phyloP scores from a whole-genome alignment of 2,113 vertebrate species.

The Anhinga rufa region DNA sequence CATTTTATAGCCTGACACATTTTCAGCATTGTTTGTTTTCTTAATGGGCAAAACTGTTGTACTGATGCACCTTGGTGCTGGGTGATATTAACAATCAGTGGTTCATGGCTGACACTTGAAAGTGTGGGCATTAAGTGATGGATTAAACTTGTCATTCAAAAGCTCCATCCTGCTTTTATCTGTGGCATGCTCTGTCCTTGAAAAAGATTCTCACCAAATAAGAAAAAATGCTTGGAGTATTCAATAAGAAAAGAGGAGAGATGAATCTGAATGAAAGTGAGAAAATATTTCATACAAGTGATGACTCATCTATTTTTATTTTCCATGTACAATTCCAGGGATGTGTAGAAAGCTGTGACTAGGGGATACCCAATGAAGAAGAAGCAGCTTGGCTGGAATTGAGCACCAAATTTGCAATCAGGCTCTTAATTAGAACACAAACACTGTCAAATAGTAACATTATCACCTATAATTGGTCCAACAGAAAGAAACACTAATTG shows the following conservation, averaged over 20 bases:
- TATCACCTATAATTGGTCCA: constrained; percentile 68
- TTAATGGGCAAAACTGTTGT: constrained; percentile 27
- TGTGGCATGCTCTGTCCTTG: constrained; percentile 49
- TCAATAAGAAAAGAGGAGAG: background rate
- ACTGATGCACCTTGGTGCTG: constrained; percentile 14
- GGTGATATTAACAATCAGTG: constrained; percentile 7
- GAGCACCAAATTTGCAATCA: constrained; percentile 45
- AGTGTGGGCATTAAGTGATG: constrained; percentile 37
- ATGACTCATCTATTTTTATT: constrained; percentile 51
- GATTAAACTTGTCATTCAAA: constrained; percentile 54
- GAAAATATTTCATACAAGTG: constrained; percentile 8
- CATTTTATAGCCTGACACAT: background rate
- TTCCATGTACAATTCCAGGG: background rate
- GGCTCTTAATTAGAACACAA: constrained; percentile 67
- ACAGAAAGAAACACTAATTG: constrained; percentile 61
- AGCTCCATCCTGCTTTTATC: constrained; percentile 19
- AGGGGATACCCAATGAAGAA: constrained; percentile 11
- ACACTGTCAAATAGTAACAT: constrained; percentile 62
- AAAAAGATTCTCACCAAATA: constrained; percentile 36
- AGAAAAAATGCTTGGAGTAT: constrained; percentile 15
- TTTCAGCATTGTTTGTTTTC: constrained; percentile 23
- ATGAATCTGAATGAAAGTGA: constrained; percentile 30
- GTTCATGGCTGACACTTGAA: constrained; percentile 18
- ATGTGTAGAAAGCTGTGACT: background rate
- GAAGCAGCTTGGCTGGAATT: constrained; percentile 21